Evolutionary conservation across 2,888 invertebrate genomes (phyloP).

Genomic region (Saturnia japonica): DNA sequence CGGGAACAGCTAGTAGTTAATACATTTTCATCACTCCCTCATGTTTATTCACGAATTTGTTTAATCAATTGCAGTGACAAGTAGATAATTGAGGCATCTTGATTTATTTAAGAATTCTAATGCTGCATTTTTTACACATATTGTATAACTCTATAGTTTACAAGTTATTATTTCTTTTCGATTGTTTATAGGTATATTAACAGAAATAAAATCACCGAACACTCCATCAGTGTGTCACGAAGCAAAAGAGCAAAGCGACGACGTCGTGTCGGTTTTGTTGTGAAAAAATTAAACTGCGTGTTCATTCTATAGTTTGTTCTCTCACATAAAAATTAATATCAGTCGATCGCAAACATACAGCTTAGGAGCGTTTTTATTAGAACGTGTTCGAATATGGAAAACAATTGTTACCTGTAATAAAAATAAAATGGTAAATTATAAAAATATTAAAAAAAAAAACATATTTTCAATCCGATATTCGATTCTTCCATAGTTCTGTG

Average conservation of each 20-base stretch:
- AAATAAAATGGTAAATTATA: no score
- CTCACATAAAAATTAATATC: constrained; percentile 62
- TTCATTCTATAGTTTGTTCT: constrained; percentile 58
- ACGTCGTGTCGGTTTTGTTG: constrained; percentile 55
- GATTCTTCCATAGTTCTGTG: no score
- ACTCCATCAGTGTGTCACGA: constrained; percentile 38
- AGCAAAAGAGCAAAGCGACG: constrained; percentile 53
- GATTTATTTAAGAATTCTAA: neutral
- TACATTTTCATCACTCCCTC: neutral
- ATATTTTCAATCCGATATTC: no score
- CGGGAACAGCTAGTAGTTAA: neutral
- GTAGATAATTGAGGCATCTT: constrained; percentile 13
- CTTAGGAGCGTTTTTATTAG: constrained; percentile 22
- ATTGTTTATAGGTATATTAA: no score
- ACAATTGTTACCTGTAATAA: no score
- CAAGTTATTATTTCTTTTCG: no score
- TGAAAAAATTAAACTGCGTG: constrained; percentile 54
- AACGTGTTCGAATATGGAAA: no score
- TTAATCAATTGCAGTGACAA: constrained; percentile 4
- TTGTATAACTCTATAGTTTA: neutral
- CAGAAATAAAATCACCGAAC: constrained; percentile 21
- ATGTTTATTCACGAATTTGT: constrained; percentile 7
- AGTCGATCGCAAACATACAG: constrained; percentile 43
- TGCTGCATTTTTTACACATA: neutral
- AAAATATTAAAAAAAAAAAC: no score